Conservation (phyloP, 2,113 vertebrate species). For the Butorides virescens region DNA sequence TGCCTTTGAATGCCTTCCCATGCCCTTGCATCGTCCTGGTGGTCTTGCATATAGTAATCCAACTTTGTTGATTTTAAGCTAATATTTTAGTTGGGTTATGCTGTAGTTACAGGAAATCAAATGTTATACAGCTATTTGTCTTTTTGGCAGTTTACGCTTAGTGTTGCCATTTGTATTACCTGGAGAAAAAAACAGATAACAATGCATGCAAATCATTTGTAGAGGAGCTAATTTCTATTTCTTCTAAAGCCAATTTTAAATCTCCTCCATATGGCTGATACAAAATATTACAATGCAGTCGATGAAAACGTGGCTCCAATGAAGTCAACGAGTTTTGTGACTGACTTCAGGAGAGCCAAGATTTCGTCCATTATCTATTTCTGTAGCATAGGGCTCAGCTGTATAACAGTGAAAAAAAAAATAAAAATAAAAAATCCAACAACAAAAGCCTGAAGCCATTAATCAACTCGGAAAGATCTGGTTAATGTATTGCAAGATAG, state of each 20-base stretch:
- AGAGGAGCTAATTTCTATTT: conserved; percentile 22
- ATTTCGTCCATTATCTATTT: conserved; percentile 22
- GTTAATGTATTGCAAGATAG: conserved; percentile 25
- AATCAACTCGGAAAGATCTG: conserved; percentile 33
- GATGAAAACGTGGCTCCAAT: background rate
- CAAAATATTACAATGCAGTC: background rate
- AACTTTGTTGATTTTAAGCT: conserved; percentile 17
- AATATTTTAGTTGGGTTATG: conserved; percentile 41
- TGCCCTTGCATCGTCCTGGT: background rate
- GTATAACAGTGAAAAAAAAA: background rate
- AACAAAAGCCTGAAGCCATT: conserved; percentile 19
- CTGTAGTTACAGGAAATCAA: conserved; percentile 47
- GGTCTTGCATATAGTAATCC: conserved; percentile 17
- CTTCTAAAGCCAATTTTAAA: conserved; percentile 61
- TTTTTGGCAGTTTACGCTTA: conserved; percentile 47
- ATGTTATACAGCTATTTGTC: conserved; percentile 26
- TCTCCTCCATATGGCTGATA: conserved; percentile 34
- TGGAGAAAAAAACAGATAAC: conserved; percentile 40
- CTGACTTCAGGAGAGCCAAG: background rate
- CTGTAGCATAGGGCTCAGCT: background rate
- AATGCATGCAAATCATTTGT: background rate
- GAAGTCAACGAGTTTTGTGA: conserved; percentile 1
- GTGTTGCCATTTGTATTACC: conserved; percentile 27
- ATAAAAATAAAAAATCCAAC: background rate
- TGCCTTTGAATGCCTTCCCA: conserved; percentile 58